Evolutionary conservation across 2,113 vertebrate genomes (phyloP).

Genomic region (Tautogolabrus adspersus): DNA sequence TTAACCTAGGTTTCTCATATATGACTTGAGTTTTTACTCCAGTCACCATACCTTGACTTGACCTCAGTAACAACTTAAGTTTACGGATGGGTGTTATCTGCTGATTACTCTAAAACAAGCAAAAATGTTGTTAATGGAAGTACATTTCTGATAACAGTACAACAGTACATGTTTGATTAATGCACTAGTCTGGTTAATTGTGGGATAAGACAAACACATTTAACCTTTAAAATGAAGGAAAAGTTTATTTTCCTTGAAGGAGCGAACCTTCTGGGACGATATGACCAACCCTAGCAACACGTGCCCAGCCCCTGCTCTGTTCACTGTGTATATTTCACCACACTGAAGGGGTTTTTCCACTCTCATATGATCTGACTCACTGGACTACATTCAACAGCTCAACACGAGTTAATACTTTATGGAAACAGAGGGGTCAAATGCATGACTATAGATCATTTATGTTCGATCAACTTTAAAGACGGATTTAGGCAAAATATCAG

Average conservation of each 20-base stretch:
- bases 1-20: no score
- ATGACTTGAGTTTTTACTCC: no score
- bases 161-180: no score
- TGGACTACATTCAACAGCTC: constrained; percentile 33
- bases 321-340: constrained; percentile 28
- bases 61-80: no score
- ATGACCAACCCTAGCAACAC: constrained; percentile 17
- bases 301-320: constrained; percentile 44
- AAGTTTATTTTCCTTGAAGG: not conserved
- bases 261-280: constrained; percentile 1
- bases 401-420: constrained; percentile 13
- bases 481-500: not conserved
- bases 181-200: no score
- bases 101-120: no score
- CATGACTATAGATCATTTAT: constrained; percentile 10
- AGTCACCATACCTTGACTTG: no score
- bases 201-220: no score
- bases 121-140: no score
- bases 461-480: not conserved
- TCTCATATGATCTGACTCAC: constrained; percentile 40
- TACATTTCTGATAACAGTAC: no score
- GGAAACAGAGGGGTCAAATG: constrained; percentile 30
- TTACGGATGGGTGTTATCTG: no score
- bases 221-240: not conserved
- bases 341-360: constrained; percentile 41